Evolutionary conservation across 2,797 vertebrate genomes (phyloP).

Genomic region (Centropyge bicolor): DNA sequence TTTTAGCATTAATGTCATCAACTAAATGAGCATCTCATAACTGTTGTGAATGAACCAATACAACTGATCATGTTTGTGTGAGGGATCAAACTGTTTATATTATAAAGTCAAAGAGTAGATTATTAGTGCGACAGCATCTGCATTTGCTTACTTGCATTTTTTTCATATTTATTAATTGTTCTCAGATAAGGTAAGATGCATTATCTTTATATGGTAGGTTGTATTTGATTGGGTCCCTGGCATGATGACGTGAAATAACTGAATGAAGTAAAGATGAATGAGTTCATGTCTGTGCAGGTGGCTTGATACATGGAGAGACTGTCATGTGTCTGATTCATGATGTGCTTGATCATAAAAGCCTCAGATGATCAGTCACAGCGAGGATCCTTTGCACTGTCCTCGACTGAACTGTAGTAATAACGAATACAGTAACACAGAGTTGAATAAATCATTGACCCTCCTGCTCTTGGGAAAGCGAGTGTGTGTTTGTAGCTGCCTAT

Average conservation of each 20-base stretch:
- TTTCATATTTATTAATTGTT: neutral
- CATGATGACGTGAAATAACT: neutral
- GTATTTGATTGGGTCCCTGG: neutral
- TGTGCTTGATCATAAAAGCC: slow-evolving; percentile 2
- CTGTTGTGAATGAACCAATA: neutral
- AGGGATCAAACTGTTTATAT: neutral
- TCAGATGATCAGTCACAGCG: neutral
- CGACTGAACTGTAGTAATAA: neutral
- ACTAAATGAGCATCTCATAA: slow-evolving; percentile 23
- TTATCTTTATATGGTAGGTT: neutral
- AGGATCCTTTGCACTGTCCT: neutral
- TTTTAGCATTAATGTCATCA: slow-evolving; percentile 32
- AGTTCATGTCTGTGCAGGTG: neutral
- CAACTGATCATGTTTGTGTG: slow-evolving; percentile 1
- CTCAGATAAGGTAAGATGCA: neutral
- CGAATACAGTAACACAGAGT: neutral
- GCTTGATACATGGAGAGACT: neutral
- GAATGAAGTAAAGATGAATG: neutral
- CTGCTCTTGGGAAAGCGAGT: neutral
- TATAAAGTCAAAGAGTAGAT: neutral
- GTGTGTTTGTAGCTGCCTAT: neutral
- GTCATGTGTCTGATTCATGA: neutral
- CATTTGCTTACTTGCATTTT: neutral
- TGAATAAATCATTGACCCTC: neutral
- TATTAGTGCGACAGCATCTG: neutral